Evolutionary conservation across 2,888 invertebrate species (phyloP).

Genomic region (Agonopterix heracliana): DNA sequence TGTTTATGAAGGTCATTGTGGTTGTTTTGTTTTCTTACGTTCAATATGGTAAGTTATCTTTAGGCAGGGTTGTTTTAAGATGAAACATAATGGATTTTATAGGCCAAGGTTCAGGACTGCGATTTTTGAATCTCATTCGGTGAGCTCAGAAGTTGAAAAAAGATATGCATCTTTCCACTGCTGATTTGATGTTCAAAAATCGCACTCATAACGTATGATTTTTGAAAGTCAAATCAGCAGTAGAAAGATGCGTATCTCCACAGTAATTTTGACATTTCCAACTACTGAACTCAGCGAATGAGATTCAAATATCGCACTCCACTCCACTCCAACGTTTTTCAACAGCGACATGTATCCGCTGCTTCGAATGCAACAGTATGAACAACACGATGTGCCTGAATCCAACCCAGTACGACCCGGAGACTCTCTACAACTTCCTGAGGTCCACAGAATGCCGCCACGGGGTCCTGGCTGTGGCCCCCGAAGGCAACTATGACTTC

Average conservation of each 20-base stretch:
- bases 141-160: too few relatives aligned
- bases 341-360: constrained; percentile 74
- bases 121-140: too few relatives aligned
- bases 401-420: constrained; percentile 63
- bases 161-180: too few relatives aligned
- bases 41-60: constrained; percentile 11
- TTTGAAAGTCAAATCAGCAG: too few relatives aligned
- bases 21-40: constrained; percentile 6
- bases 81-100: too few relatives aligned
- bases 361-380: constrained; percentile 85
- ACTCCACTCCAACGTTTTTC: background rate
- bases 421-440: constrained; percentile 49
- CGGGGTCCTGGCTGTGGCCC: constrained; percentile 23
- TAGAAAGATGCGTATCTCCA: too few relatives aligned
- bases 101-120: too few relatives aligned
- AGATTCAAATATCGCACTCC: background rate
- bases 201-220: too few relatives aligned
- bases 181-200: too few relatives aligned
- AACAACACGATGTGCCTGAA: constrained; percentile 80
- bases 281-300: background rate
- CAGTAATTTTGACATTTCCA: too few relatives aligned
- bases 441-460: constrained; percentile 62
- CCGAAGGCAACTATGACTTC: constrained; percentile 34
- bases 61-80: background rate
- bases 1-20: background rate